Evolutionary conservation across 2,888 invertebrate genomes (phyloP).

Genomic region (Lochmaea crataegi): DNA sequence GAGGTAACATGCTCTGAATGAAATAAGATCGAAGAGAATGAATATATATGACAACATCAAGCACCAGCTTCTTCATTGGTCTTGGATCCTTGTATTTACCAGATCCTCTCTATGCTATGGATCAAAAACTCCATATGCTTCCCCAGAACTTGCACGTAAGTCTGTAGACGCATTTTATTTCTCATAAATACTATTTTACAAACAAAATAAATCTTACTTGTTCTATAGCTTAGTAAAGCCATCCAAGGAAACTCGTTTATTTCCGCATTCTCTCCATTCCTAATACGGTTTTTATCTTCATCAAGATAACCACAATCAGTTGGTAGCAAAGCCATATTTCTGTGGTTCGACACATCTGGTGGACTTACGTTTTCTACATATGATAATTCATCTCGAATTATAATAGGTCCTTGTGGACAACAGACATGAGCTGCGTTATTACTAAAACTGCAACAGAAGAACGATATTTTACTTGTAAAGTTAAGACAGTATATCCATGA

Average conservation of each 20-base stretch:
- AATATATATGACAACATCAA: too few species aligned
- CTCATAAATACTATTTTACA: too few species aligned
- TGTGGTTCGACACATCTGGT: constrained; percentile 62
- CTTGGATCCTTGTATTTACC: too few species aligned
- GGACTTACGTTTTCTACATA: constrained; percentile 11
- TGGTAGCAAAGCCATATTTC: constrained; percentile 60
- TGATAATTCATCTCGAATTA: constrained; percentile 10
- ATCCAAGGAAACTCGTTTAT: constrained; percentile 81
- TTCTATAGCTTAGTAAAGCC: constrained; percentile 69
- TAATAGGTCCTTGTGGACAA: constrained; percentile 62
- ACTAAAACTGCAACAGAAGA: constrained; percentile 8
- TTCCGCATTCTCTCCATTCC: constrained; percentile 71
- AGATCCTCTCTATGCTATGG: too few species aligned
- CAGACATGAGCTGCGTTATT: constrained; percentile 55
- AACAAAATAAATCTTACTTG: constrained; percentile 40
- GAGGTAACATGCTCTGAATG: too few species aligned
- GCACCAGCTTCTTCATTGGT: too few species aligned
- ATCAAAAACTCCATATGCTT: too few species aligned
- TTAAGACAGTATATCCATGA: too few species aligned
- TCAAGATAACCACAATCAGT: constrained; percentile 70
- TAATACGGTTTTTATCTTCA: constrained; percentile 66
- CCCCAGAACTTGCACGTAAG: too few species aligned
- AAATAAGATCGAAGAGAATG: too few species aligned
- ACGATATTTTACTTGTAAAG: too few species aligned
- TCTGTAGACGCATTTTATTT: too few species aligned